Evolutionary conservation across 2,113 vertebrate genomes (phyloP).

Genomic region (Mormyrus lacerda): DNA sequence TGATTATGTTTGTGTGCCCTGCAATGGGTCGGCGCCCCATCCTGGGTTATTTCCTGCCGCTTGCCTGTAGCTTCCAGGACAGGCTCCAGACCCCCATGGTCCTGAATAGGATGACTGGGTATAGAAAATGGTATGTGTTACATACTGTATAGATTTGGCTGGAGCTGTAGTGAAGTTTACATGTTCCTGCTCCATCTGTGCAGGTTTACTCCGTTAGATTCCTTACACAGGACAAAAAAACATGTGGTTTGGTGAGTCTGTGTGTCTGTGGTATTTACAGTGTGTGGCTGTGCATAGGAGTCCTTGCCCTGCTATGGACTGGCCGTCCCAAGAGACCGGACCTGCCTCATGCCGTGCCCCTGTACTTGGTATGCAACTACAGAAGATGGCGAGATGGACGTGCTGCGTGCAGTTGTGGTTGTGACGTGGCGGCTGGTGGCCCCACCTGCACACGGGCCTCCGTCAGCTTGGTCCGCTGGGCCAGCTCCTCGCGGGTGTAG

Average conservation of each 20-base stretch:
- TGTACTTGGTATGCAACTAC: background rate
- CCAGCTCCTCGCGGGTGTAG: constrained; percentile 91
- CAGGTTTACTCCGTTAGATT: background rate
- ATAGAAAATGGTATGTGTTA: background rate
- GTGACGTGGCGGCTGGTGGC: background rate
- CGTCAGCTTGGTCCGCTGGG: constrained; percentile 90
- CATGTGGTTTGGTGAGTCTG: background rate
- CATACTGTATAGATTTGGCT: background rate
- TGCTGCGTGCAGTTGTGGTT: background rate
- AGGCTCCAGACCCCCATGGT: background rate
- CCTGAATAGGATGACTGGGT: background rate
- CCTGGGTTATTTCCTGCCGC: background rate
- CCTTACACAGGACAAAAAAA: background rate
- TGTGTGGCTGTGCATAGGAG: background rate
- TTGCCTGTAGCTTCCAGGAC: background rate
- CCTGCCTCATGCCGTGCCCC: background rate
- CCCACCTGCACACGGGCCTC: constrained; percentile 89
- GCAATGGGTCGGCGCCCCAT: background rate
- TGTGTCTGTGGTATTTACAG: background rate
- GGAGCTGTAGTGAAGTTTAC: background rate
- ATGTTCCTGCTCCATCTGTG: background rate
- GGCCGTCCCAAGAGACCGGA: background rate
- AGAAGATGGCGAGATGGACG: background rate
- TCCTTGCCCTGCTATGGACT: background rate
- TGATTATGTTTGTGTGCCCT: background rate